These are phyloP conservation scores for Aphrocallistes beatrix DNA, from an alignment of 37 sponge, comb jelly and placozoan genomes.

Conservation along the genomic window DNA sequence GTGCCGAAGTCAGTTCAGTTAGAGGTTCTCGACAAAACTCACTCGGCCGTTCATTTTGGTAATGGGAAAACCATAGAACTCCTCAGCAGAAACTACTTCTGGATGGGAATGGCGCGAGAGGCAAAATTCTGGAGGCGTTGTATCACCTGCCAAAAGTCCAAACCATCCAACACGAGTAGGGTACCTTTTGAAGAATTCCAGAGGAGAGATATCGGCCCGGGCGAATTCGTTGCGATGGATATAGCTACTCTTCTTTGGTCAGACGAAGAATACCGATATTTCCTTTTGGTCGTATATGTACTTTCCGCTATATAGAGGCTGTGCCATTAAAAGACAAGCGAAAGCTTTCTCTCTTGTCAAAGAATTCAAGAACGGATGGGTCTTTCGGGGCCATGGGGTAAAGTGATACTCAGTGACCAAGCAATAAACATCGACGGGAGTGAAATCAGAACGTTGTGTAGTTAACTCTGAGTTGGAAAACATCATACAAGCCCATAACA, in stretches of 20 bases:
- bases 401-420: not conserved
- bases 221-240: not conserved
- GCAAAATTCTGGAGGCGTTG: not conserved
- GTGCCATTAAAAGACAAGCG: not conserved
- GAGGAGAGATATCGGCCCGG: not conserved
- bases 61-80: not conserved
- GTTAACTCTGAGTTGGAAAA: not conserved
- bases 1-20: not conserved
- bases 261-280: not conserved
- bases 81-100: not conserved
- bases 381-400: not conserved
- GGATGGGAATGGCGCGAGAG: not conserved
- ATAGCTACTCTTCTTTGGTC: not conserved
- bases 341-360: not conserved
- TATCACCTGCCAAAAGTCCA: not conserved
- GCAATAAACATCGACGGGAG: not conserved
- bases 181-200: not conserved
- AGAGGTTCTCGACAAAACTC: not conserved
- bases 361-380: not conserved
- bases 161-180: not conserved
- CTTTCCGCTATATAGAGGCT: not conserved
- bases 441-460: not conserved
- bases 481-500: not conserved
- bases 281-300: not conserved
- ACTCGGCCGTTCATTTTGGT: not conserved